Evolutionary conservation across 2,113 vertebrate species (phyloP).

Genomic region (Athene noctua): DNA sequence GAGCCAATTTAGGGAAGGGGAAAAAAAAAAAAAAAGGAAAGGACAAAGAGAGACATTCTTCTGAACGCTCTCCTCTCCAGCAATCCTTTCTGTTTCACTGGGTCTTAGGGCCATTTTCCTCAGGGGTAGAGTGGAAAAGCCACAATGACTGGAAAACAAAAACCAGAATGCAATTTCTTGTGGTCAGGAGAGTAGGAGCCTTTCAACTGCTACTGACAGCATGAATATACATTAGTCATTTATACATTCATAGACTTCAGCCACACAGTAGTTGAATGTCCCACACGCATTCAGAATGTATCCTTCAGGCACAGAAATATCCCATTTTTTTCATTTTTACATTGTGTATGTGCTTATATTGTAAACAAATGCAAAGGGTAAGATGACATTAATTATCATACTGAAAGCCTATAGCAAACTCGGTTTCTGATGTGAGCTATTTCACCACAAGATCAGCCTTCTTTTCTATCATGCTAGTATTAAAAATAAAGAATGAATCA

Average conservation of each 20-base stretch:
- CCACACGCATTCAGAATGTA: not conserved
- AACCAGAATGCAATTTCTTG: not conserved
- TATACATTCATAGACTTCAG: not conserved
- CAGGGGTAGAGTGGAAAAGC: not conserved
- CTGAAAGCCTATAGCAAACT: not conserved
- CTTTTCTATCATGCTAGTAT: not conserved
- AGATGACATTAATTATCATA: not conserved
- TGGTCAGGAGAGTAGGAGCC: not conserved
- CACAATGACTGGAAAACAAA: constrained; percentile 3
- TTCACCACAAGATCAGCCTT: not conserved
- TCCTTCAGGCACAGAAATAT: constrained; percentile 6
- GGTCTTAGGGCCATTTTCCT: not conserved
- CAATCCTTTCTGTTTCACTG: not conserved
- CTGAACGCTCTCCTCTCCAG: not conserved
- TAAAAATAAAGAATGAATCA: not conserved
- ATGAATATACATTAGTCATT: constrained; percentile 31
- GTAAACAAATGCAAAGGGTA: not conserved
- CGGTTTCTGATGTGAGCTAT: not conserved
- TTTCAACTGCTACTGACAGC: constrained; percentile 30
- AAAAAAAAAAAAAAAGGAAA: not conserved
- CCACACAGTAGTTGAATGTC: not conserved
- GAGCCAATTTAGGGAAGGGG: not conserved
- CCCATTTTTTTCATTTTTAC: not conserved
- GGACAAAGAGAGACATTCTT: not conserved
- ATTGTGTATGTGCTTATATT: not conserved